Base-by-base conservation (phyloP, 2,797 vertebrate species). In the Centropyge bicolor region DNA sequence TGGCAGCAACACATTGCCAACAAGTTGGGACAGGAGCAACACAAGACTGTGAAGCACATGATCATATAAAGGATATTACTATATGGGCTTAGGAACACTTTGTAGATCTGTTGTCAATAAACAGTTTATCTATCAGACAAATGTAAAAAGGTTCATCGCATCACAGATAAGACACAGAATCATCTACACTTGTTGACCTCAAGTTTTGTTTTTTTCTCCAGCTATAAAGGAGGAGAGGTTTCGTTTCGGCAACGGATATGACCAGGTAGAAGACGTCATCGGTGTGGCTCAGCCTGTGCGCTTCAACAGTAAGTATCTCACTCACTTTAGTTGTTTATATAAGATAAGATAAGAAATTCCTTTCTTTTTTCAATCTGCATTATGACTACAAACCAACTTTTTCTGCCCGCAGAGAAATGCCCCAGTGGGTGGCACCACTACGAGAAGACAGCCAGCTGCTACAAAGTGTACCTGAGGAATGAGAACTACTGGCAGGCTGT, bases 401-500 rank as follows among this genome's bases (percentile, higher is more conserved):
- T 2, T 36, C 17, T 22, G 0, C 38, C 94, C 92, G 77, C 96
- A 99, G 98, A 97, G 91, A 99, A 99, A 90, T 99, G 98, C 88
- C 98, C 98, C 20, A 97, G 95, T n/a, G 98, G 98, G 1, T 99
- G 98, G 98, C 97, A 99, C 88, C 97, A 99, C 93, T 99, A 99
- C 19, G 98, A 99, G 91, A 98, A 98, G 92, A 99, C 98, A 0
- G 97, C 98, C 83, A 99, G 98, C 95, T 99, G 98, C 79, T 99
- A 99, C 83, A 96, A 96, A 78, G 97, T 98, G 19, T 99, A 98
- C 93, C 91, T 97, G 91, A 95, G 91, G 3, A 97, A 96, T 0
- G 98, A 99, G 94, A 97, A 99, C 95, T 99, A 99, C 95, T 99
- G 98, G 98, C 97, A 99, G 0, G 98, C 98, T 0, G 97, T 97